These are phyloP conservation scores for Thripadectes ignobilis DNA, from an alignment of 2,797 vertebrate species.

Conservation along the genomic window DNA sequence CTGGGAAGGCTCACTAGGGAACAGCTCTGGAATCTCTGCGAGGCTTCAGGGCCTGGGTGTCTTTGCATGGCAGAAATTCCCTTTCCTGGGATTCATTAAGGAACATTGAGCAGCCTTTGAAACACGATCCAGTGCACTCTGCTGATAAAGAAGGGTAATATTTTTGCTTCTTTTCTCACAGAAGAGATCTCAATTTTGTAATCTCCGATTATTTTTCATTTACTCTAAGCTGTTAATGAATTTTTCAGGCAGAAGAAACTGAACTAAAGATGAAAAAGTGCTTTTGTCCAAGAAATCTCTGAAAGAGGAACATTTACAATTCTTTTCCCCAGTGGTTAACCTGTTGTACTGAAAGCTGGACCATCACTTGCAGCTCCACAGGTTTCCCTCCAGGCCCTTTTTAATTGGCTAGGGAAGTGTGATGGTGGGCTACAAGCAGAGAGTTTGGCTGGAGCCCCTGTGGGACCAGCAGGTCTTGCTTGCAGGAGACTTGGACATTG, in stretches of 20 bases:
- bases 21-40: slow-evolving; percentile 18
- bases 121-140: background rate
- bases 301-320: background rate
- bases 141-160: background rate
- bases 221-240: background rate
- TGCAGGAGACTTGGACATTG: background rate
- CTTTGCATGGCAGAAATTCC: background rate
- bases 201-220: background rate
- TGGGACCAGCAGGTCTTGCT: background rate
- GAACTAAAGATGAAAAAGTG: background rate
- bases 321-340: background rate
- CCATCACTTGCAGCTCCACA: background rate
- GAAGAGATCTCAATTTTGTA: background rate
- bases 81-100: background rate
- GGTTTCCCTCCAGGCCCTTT: background rate
- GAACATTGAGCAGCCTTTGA: slow-evolving; percentile 8
- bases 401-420: background rate
- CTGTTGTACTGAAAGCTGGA: background rate
- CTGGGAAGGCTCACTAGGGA: slow-evolving; percentile 15
- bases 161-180: background rate
- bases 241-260: background rate
- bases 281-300: background rate
- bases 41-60: background rate
- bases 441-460: background rate
- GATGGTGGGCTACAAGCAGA: background rate